These are phyloP conservation scores for Luffia ferchaultella DNA, from an alignment of 2,888 invertebrate species.

Conservation along the genomic window DNA sequence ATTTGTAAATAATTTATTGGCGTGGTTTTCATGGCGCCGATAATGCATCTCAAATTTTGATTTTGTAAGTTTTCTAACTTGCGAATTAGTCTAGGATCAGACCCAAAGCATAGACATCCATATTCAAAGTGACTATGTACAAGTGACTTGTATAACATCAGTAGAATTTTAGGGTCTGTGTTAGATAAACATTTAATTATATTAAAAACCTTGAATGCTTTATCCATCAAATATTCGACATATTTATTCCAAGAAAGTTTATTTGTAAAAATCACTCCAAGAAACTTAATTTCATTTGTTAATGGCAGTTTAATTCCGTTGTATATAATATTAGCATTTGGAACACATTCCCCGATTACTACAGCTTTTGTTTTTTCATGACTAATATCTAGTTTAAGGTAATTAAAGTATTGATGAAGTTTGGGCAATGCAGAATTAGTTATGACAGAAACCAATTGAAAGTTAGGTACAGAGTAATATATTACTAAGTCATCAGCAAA, in stretches of 20 bases:
- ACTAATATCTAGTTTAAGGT: slow-evolving; percentile 2
- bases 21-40: not conserved
- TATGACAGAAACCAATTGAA: not conserved
- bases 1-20: slow-evolving; percentile 1
- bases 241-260: not conserved
- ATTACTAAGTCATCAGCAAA: slow-evolving; percentile 10
- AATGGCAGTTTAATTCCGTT: not conserved
- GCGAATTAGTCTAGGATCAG: not conserved
- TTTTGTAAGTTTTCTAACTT: not conserved
- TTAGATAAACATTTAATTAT: not conserved
- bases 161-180: too few species aligned
- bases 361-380: slow-evolving; percentile 4
- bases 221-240: not conserved
- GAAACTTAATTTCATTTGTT: not conserved
- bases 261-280: not conserved
- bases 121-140: slow-evolving; percentile 1
- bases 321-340: not conserved
- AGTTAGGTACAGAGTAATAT: not conserved
- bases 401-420: slow-evolving; percentile 4
- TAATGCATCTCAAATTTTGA: slow-evolving; percentile 1
- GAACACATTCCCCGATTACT: slow-evolving; percentile 3
- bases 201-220: slow-evolving; percentile 1
- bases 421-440: slow-evolving; percentile 1
- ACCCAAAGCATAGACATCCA: too few species aligned
- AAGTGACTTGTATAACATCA: slow-evolving; percentile 1